phyloP scores from a whole-genome alignment of 2,888 invertebrate species.

The Scotopteryx bipunctaria region DNA sequence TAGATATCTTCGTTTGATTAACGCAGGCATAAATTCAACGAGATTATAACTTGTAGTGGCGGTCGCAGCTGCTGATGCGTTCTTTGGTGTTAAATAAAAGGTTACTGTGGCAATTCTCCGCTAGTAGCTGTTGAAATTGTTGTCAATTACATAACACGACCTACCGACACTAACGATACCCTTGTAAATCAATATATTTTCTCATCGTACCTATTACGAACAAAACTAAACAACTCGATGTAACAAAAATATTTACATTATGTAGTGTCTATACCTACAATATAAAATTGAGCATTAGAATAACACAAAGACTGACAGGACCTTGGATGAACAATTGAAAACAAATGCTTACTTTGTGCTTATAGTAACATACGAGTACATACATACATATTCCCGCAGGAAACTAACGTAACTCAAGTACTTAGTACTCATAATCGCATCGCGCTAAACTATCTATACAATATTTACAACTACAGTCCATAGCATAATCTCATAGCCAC shows the following conservation, averaged over 20 bases:
- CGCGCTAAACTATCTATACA: constrained; percentile 64
- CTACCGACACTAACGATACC: constrained; percentile 19
- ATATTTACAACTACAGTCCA: constrained; percentile 75
- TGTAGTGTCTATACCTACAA: constrained; percentile 54
- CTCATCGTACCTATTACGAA: constrained; percentile 19
- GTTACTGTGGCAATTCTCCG: constrained; percentile 35
- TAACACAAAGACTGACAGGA: constrained; percentile 71
- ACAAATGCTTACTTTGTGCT: constrained; percentile 59
- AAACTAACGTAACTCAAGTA: constrained; percentile 66
- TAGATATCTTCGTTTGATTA: constrained; percentile 33
- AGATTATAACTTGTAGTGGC: constrained; percentile 24
- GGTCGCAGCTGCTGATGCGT: constrained; percentile 49
- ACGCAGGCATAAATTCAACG: constrained; percentile 30
- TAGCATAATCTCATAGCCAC: constrained; percentile 81
- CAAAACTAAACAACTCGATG: constrained; percentile 56
- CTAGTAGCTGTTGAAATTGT: constrained; percentile 36
- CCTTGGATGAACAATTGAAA: constrained; percentile 64
- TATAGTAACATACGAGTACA: constrained; percentile 65
- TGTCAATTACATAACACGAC: constrained; percentile 13
- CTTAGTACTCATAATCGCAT: constrained; percentile 76
- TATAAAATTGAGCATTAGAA: constrained; percentile 80
- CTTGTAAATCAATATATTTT: constrained; percentile 20
- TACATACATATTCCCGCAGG: constrained; percentile 47
- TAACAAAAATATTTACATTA: constrained; percentile 73
- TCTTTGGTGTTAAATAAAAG: constrained; percentile 63